phyloP scores from a whole-genome alignment of 2,113 vertebrate genomes.

The Heloderma charlesbogerti region DNA sequence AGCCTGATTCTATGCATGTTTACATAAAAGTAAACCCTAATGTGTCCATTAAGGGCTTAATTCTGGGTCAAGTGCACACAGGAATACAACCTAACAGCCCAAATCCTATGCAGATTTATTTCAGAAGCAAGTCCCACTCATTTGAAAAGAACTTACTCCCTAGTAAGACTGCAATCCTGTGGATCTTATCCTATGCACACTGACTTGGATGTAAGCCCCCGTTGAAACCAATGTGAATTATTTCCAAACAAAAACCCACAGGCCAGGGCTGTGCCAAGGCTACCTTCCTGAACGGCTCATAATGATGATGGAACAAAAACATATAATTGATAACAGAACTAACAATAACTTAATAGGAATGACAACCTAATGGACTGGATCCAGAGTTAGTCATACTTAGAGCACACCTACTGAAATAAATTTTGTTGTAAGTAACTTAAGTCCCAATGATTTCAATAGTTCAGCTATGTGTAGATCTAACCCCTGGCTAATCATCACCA shows the following conservation, averaged over 20 bases:
- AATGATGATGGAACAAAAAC: neutral
- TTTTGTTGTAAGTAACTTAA: too few species aligned
- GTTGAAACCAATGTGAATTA: neutral
- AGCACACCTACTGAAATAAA: too few species aligned
- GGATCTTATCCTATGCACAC: neutral
- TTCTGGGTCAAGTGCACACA: neutral
- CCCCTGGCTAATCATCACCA: neutral
- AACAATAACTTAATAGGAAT: neutral
- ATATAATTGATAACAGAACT: neutral
- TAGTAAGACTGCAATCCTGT: neutral
- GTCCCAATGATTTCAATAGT: too few species aligned
- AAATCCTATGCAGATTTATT: neutral
- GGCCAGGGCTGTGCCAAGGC: neutral
- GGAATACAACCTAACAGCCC: neutral
- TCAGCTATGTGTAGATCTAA: neutral
- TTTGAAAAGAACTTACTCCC: too few species aligned
- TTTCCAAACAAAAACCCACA: neutral
- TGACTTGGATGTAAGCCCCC: neutral
- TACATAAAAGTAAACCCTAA: neutral
- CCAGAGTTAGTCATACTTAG: too few species aligned
- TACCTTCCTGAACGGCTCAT: neutral
- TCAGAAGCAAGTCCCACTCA: neutral
- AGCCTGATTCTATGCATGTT: neutral
- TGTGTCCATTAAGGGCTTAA: neutral
- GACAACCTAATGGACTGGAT: neutral